These are phyloP conservation scores for Acrocephalus kingi DNA, from an alignment of 2,113 vertebrate genomes.

Conservation along the genomic window DNA sequence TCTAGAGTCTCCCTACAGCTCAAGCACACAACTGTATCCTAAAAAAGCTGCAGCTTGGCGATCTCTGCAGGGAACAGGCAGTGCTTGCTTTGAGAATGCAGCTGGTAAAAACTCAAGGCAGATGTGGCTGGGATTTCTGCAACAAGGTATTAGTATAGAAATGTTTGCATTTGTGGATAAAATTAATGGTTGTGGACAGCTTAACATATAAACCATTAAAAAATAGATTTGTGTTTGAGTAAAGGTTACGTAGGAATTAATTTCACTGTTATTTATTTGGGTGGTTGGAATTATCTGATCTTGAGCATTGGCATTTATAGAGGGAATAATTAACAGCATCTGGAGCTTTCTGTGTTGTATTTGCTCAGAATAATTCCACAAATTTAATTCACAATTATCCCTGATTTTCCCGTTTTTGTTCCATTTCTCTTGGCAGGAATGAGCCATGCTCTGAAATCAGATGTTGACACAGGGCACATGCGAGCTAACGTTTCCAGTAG, in stretches of 20 bases:
- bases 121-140: conserved; percentile 79
- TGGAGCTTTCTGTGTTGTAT: background rate
- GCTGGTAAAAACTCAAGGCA: conserved; percentile 65
- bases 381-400: background rate
- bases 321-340: conserved; percentile 18
- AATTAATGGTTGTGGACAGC: background rate
- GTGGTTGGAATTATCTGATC: conserved; percentile 18
- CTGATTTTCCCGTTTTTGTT: background rate
- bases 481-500: conserved; percentile 1
- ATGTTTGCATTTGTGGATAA: background rate
- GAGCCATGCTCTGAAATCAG: conserved; percentile 65
- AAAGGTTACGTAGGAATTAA: background rate
- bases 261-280: background rate
- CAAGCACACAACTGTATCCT: conserved; percentile 76
- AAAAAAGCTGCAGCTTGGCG: conserved; percentile 77
- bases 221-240: background rate
- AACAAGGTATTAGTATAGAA: conserved; percentile 74
- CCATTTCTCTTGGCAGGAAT: conserved; percentile 58
- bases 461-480: conserved; percentile 42
- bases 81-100: conserved; percentile 53
- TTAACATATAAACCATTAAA: background rate
- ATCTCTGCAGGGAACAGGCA: conserved; percentile 70
- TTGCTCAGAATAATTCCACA: background rate
- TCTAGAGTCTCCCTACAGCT: conserved; percentile 88
- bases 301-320: background rate